Base-by-base conservation (phyloP, 2,113 vertebrate species). In the Prionailurus bengalensis region DNA sequence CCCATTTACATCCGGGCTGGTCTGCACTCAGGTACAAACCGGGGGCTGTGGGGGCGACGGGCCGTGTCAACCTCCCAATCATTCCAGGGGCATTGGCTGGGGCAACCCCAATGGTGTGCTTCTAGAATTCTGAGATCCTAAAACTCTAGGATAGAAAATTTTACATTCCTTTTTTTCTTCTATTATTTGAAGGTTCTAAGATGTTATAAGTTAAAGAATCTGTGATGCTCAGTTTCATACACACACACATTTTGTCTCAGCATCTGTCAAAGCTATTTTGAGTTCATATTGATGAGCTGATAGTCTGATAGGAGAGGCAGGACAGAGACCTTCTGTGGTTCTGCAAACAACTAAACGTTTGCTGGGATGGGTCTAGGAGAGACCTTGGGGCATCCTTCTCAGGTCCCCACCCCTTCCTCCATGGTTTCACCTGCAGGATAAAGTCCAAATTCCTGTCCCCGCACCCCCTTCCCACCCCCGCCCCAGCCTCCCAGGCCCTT, bases 1-100 rank as follows among this genome's bases (percentile, higher is more conserved):
- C 99, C 99, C 0, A 97, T 99, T 95, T 98, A 98, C 97, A 99
- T 99, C 98, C 98, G 99, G 25, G 99, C 99, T 0, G 99, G 99
- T 81, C 99, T 99, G 91, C 99, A 99, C 98, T 99, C 99, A 98
- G 99, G 99, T 99, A 79, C 1, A 17, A 5, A 9, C 65, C 9
- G 55, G n/a, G 33, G 39, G 7, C 27, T 1, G 0, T 2, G 27
- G 36, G 68, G 29, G 13, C 0, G 42, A 36, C 1, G 3, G 39
- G 33, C 51, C 13, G 6, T 31, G 23, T 10, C 36, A 17, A 31
- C 3, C n/a, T 27, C 81, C 42, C 39, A 51, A 4, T 19, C 51
- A 10, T 45, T 23, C 79, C 63, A 4, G n/a, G 39, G 48, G 21
- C 0, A 1, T 21, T 25, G 27, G 51, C 55, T 82, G 66, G 79